Evolutionary conservation across 1,140 invertebrate genomes (phyloP).

Genomic region (Subanguina moxae): DNA sequence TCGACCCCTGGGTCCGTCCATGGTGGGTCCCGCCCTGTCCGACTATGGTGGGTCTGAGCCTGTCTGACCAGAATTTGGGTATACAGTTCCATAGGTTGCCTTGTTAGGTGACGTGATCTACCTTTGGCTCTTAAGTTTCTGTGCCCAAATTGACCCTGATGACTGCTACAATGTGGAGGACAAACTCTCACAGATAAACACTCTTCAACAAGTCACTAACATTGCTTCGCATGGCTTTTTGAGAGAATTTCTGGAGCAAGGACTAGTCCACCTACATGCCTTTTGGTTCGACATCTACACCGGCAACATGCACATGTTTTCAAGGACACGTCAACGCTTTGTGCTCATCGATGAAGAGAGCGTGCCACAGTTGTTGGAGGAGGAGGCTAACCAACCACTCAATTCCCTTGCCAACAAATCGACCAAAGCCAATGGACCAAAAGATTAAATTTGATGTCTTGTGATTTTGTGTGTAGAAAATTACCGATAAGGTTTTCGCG

Average conservation of each 20-base stretch:
- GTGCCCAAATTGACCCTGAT: slow-evolving; percentile 88
- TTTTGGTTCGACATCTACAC: slow-evolving; percentile 96
- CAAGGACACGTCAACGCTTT: slow-evolving; percentile 34
- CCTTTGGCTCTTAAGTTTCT: slow-evolving; percentile 69
- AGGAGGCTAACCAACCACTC: not conserved
- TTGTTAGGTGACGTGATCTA: too few species aligned
- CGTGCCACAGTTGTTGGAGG: slow-evolving; percentile 18
- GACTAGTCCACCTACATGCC: slow-evolving; percentile 80
- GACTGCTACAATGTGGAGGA: slow-evolving; percentile 81
- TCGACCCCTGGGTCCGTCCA: too few species aligned
- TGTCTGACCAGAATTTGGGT: too few species aligned
- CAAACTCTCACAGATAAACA: slow-evolving; percentile 88
- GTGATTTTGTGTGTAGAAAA: too few species aligned
- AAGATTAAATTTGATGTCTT: too few species aligned
- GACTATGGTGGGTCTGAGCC: not conserved
- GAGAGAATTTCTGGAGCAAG: slow-evolving; percentile 73
- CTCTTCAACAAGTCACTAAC: slow-evolving; percentile 86
- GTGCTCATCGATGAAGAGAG: slow-evolving; percentile 39
- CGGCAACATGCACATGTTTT: slow-evolving; percentile 75
- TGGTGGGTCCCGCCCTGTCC: too few species aligned
- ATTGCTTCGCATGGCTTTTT: slow-evolving; percentile 88
- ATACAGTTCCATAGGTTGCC: too few species aligned
- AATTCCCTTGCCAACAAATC: too few species aligned
- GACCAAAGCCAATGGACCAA: too few species aligned
- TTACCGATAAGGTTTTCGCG: too few species aligned